Evolutionary conservation across 2,797 vertebrate genomes (phyloP), one percentile per base, ranked within the genome.

Genomic region (Halcyon badia): DNA sequence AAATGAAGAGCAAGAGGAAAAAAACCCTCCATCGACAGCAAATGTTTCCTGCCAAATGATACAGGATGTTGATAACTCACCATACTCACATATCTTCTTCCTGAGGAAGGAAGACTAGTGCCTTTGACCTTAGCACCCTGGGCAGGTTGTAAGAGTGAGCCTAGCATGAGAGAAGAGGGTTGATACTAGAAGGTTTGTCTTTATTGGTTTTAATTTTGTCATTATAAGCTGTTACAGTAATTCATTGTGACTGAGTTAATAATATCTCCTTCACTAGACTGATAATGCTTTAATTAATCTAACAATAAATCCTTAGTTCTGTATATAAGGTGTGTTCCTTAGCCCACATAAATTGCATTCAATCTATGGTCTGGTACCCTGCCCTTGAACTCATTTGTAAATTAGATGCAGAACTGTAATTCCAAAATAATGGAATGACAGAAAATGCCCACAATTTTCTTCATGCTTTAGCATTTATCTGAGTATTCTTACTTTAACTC

Each of bases 281-380:
- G 37, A 51, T 73, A 65, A 61, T 58, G 60, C 24, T 89, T 87
- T 62, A 83, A 76, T 84, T 94, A 65, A 56, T 85, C n/a, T 77
- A 73, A 70, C 49, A 94, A 72, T 84, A 87, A 91, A 94, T 87
- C 39, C 52, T 87, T 61, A 42, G 49, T 51, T 89, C 48, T 71
- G 6, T 64, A 64, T 83, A 66, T 61, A 89, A 80, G 41, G 25
- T 71, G 19, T 41, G 20, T 81, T 83, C 61, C 37, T 83, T 80
- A 86, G 70, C 37, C 33, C 54, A 54, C 37, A 83, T 60, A 88
- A 91, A 83, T 71, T 86, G 39, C 10, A 64, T n/a, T 11, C 30
- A 35, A 16, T 57, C 76, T 75, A 81, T 81, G 68, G 48, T 86
- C 69, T 83, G 10, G 20, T 68, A 80, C 21, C 20, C 49, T 94